Evolutionary conservation across 2,888 invertebrate species (phyloP).

Genomic region (Polymixis lichenea): DNA sequence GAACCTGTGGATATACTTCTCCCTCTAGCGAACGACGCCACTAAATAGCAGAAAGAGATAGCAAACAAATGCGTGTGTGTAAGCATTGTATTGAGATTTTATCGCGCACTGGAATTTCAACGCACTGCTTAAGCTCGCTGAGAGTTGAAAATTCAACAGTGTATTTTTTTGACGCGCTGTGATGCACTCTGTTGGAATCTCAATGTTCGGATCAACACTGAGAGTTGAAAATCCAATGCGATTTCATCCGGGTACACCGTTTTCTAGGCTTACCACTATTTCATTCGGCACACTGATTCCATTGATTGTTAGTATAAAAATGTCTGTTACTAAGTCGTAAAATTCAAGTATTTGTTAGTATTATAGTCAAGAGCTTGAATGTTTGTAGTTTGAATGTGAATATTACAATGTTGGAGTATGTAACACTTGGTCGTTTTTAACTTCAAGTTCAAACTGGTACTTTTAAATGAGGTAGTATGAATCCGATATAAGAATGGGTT

Average conservation of each 20-base stretch:
- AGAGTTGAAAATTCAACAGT: neutral
- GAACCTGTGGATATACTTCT: neutral
- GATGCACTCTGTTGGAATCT: neutral
- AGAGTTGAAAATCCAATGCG: neutral
- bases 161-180: neutral
- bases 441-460: conserved; percentile 11
- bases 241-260: neutral
- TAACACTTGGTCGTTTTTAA: conserved; percentile 19
- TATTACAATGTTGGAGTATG: conserved; percentile 11
- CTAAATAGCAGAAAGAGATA: neutral
- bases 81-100: too few species aligned
- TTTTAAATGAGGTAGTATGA: conserved; percentile 3
- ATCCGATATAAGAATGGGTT: neutral
- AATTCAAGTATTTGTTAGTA: conserved; percentile 66
- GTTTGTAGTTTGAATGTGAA: conserved; percentile 37
- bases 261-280: neutral
- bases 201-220: neutral
- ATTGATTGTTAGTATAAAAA: neutral
- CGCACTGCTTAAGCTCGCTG: too few species aligned
- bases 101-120: neutral
- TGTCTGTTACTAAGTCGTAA: conserved; percentile 35
- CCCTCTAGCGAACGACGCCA: neutral
- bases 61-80: neutral
- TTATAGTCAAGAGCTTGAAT: conserved; percentile 59
- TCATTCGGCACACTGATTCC: neutral